These are phyloP conservation scores for Tetramorium bicarinatum DNA, from an alignment of 2,888 invertebrate genomes.

Conservation along the genomic window DNA sequence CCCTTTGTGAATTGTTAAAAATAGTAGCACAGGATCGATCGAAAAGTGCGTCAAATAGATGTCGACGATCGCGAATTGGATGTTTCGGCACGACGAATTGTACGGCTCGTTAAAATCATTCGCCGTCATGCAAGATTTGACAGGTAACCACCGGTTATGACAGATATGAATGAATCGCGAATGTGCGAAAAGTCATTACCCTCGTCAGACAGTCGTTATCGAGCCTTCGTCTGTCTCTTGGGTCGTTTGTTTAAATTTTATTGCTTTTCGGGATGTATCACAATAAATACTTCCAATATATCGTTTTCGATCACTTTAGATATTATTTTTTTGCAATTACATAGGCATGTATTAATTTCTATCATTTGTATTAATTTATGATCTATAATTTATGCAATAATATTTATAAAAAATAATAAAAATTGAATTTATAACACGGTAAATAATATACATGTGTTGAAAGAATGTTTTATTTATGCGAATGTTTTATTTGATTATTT, in stretches of 20 bases:
- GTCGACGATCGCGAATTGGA: constrained; percentile 3
- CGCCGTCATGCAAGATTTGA: constrained; percentile 23
- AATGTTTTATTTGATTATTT: constrained; percentile 27
- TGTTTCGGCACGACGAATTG: constrained; percentile 14
- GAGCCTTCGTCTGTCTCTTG: background rate
- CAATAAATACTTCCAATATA: constrained; percentile 5
- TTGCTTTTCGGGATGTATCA: background rate
- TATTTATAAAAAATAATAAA: constrained; percentile 19
- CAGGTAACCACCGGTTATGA: constrained; percentile 26
- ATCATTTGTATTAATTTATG: background rate
- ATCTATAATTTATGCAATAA: background rate
- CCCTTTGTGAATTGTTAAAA: constrained; percentile 17
- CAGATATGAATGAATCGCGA: constrained; percentile 35
- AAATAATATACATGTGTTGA: constrained; percentile 14
- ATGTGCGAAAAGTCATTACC: constrained; percentile 38
- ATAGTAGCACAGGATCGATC: constrained; percentile 29
- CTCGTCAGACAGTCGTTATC: constrained; percentile 35
- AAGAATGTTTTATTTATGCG: constrained; percentile 13
- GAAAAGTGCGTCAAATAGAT: constrained; percentile 40
- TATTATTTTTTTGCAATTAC: background rate
- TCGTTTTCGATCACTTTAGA: background rate
- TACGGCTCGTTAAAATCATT: constrained; percentile 49
- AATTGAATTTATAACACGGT: background rate
- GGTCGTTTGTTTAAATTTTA: constrained; percentile 19
- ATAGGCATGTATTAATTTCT: background rate